Evolutionary conservation across 2,797 vertebrate genomes (phyloP).

Genomic region (Cuniculus paca): DNA sequence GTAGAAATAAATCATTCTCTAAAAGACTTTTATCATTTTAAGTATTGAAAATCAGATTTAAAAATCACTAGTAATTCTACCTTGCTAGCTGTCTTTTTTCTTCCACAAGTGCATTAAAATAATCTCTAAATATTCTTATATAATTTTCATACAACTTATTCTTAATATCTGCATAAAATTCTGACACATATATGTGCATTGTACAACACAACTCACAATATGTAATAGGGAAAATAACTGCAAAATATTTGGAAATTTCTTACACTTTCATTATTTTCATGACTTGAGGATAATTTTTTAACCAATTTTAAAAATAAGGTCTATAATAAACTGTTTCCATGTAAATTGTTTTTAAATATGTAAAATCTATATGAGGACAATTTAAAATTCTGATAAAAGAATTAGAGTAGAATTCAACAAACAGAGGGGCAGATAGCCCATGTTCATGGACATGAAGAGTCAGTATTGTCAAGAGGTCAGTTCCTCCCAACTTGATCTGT

Average conservation of each 20-base stretch:
- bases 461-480: not conserved
- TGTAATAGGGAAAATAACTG: not conserved
- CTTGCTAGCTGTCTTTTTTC: not conserved
- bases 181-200: not conserved
- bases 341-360: not conserved
- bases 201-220: not conserved
- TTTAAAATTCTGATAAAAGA: not conserved
- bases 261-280: not conserved
- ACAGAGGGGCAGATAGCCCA: not conserved
- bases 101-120: not conserved
- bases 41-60: not conserved
- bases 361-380: not conserved
- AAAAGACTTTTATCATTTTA: not conserved
- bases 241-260: not conserved
- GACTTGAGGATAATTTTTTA: conserved; percentile 33
- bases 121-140: not conserved
- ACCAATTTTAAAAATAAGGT: not conserved
- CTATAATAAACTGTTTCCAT: not conserved
- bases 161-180: not conserved
- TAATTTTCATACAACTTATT: not conserved
- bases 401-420: not conserved
- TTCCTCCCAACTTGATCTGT: not conserved
- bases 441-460: not conserved
- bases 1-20: not conserved
- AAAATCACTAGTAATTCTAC: not conserved